Conservation (phyloP, 2,797 vertebrate genomes). For the Microchirus variegatus region DNA sequence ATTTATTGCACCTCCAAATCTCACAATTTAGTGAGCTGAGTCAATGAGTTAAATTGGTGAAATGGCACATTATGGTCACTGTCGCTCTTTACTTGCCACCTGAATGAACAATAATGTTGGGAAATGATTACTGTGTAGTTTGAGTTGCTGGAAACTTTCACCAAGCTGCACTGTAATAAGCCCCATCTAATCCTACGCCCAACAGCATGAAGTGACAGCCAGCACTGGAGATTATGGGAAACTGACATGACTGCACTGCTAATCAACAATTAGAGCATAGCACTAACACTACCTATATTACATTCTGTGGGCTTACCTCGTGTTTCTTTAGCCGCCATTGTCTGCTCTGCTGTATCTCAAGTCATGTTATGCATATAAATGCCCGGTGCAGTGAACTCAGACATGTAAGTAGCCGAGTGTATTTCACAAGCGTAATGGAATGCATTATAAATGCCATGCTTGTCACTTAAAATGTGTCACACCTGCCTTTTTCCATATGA, state of each 20-base stretch:
- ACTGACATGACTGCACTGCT: conserved; percentile 29
- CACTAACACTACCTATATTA: conserved; percentile 20
- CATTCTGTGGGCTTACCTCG: conserved; percentile 21
- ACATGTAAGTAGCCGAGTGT: background rate
- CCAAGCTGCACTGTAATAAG: conserved; percentile 11
- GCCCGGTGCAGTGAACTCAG: background rate
- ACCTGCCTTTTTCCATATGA: conserved; percentile 36
- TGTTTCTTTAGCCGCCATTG: conserved; percentile 8
- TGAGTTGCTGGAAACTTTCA: conserved; percentile 1
- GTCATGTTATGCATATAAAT: conserved; percentile 5
- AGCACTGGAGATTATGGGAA: conserved; percentile 11
- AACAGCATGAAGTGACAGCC: conserved; percentile 7
- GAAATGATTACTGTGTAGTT: no score
- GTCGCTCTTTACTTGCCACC: no score
- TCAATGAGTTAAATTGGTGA: no score
- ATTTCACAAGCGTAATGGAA: conserved; percentile 14
- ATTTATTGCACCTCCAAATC: no score
- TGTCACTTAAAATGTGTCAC: conserved; percentile 35
- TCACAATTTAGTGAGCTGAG: no score
- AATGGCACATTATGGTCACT: no score
- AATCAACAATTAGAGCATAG: conserved; percentile 31
- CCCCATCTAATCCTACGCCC: background rate
- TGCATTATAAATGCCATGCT: conserved; percentile 19
- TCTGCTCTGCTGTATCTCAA: conserved; percentile 3
- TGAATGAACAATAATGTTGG: no score